Base-by-base conservation (phyloP, 2,797 vertebrate genomes). In the Anguilla pacifica region DNA sequence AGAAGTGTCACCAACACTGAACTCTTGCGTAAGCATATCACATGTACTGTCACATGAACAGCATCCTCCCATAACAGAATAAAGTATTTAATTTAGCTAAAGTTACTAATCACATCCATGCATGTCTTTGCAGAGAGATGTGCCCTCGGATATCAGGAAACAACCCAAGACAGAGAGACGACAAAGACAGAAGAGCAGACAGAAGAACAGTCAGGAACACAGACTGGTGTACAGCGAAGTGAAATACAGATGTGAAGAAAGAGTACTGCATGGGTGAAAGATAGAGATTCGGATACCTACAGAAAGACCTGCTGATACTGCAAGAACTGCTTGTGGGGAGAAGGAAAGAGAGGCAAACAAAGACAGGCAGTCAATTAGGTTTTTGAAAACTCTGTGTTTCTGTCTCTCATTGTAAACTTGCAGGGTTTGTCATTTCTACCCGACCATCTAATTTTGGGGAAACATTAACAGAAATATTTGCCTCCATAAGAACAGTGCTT, bases 141-240 rank as follows among this genome's bases (percentile, higher is more conserved):
- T n/a, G n/a, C n/a, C n/a, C n/a, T n/a, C n/a, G 64, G 35, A 61
- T 53, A 72, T 88, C 17, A 86, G 61, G 84, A 64, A 57, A 74
- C 28, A 85, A 46, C 13, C 88, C 13, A 64, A 51, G 55, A 51
- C n/a, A 17, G 51, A 79, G 28, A 85, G 19, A 64, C 5, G 57
- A 85, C 83, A 81, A 28, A 90, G 51, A 2, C 88, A 91, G 86
- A n/a, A n/a, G n/a, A n/a, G 49, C 49, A n/a, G n/a, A n/a, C n/a
- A n/a, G 2, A 57, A 90, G 90, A 90, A 92, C 91, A 87, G 83
- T 85, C 11, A 22, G 64, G 72, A 85, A 77, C 79, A 86, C 17
- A 77, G 11, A 57, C 9, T 88, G 85, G 77, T 86, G 74, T 88
- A 88, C 57, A 64, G 84, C 55, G 57, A 88, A 83, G 85, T 86